phyloP scores from a whole-genome alignment of 2,888 invertebrate species.

The Ptychoptera albimana region DNA sequence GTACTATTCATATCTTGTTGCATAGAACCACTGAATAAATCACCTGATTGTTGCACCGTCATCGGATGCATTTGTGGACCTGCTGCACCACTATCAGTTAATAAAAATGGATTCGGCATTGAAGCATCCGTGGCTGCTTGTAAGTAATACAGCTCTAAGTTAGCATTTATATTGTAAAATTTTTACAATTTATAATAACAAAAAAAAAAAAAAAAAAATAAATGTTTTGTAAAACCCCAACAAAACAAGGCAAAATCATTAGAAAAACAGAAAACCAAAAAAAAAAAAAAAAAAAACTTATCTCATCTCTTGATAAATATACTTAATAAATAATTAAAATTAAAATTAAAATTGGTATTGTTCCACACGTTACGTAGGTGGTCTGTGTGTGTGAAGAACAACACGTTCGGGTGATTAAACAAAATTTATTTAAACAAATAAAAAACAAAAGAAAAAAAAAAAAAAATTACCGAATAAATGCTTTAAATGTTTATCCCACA shows the following conservation, averaged over 20 bases:
- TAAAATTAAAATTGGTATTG: too few relatives aligned
- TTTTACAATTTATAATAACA: not conserved
- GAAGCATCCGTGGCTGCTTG: slow-evolving; percentile 15
- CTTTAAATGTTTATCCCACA: slow-evolving; percentile 14
- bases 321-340: too few relatives aligned
- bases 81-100: slow-evolving; percentile 15
- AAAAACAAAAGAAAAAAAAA: too few relatives aligned
- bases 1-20: not conserved
- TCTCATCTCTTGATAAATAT: too few relatives aligned
- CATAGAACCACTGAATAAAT: not conserved
- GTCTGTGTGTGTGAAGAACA: too few relatives aligned
- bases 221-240: not conserved
- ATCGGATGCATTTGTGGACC: not conserved
- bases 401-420: too few relatives aligned
- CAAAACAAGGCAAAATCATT: not conserved
- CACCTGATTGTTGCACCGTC: slow-evolving; percentile 2
- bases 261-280: not conserved
- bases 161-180: not conserved
- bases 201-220: not conserved
- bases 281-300: too few relatives aligned
- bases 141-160: slow-evolving; percentile 9
- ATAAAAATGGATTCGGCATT: slow-evolving; percentile 29
- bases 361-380: too few relatives aligned
- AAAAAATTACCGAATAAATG: too few relatives aligned
- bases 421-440: too few relatives aligned